Evolutionary conservation across 2,113 vertebrate genomes (phyloP).

Genomic region (Arothron firmamentum): DNA sequence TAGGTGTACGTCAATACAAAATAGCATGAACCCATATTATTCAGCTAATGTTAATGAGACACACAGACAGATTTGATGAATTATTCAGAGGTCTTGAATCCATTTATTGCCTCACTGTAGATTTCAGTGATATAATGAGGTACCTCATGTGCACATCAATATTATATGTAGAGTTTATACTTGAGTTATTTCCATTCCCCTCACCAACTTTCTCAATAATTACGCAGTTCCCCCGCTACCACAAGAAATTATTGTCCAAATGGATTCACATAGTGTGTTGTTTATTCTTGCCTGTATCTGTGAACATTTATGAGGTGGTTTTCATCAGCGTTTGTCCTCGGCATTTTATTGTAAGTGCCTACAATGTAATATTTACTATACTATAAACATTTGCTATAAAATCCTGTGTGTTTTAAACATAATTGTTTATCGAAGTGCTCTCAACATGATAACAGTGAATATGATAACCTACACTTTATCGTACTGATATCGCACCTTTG

Average conservation of each 20-base stretch:
- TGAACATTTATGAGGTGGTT: no score
- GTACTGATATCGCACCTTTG: neutral
- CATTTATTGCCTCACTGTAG: constrained; percentile 34
- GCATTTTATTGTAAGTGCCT: neutral
- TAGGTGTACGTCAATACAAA: no score
- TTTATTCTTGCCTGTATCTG: no score
- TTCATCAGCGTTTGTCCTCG: no score
- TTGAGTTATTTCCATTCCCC: neutral
- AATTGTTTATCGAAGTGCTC: neutral
- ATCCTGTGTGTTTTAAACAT: no score
- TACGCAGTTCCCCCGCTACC: neutral
- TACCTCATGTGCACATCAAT: constrained; percentile 12
- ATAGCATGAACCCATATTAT: constrained; percentile 3
- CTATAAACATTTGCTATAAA: no score
- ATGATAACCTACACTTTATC: constrained; percentile 1
- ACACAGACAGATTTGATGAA: constrained; percentile 38
- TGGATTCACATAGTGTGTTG: no score
- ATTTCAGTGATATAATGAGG: constrained; percentile 8
- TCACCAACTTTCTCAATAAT: constrained; percentile 13
- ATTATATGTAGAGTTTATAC: neutral
- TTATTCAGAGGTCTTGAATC: constrained; percentile 25
- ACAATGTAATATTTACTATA: neutral
- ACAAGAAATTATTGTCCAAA: neutral
- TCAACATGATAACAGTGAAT: neutral
- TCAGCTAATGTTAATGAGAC: constrained; percentile 6